phyloP scores from a whole-genome alignment of 2,113 vertebrate species.

The Elgaria multicarinata region DNA sequence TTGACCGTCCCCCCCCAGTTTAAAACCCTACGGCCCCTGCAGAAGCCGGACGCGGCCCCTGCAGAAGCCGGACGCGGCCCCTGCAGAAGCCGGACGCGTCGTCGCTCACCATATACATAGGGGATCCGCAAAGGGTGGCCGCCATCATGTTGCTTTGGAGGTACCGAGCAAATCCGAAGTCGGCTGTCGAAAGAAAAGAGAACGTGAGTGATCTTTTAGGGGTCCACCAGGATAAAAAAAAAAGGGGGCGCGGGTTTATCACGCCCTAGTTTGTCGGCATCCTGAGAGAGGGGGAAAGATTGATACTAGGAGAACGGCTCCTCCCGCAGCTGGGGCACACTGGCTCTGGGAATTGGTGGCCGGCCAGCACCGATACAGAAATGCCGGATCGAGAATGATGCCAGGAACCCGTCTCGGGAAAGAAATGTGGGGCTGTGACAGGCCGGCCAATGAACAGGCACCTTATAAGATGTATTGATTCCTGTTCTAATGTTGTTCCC shows the following conservation, averaged over 20 bases:
- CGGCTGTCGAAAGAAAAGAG: conserved; percentile 82
- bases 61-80: too few relatives aligned
- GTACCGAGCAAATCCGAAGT: conserved; percentile 98
- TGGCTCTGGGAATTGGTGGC: conserved; percentile 56
- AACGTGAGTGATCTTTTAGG: not conserved
- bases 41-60: too few relatives aligned
- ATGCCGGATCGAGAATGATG: conserved; percentile 57
- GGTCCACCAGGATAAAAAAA: not conserved
- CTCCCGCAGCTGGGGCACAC: conserved; percentile 51
- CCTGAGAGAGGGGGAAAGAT: not conserved
- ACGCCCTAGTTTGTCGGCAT: not conserved
- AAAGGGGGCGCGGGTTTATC: not conserved
- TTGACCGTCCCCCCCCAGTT: too few relatives aligned
- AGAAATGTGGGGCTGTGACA: not conserved
- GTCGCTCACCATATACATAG: conserved; percentile 97
- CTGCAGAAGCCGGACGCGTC: not conserved
- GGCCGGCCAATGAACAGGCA: not conserved
- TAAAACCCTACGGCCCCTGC: too few relatives aligned
- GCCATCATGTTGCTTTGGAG: conserved; percentile 99
- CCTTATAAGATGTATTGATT: too few relatives aligned
- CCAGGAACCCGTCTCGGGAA: not conserved
- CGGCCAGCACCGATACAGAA: conserved; percentile 61
- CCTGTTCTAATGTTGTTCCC: too few relatives aligned
- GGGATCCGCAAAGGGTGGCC: conserved; percentile 94
- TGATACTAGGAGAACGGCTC: not conserved